These are phyloP conservation scores for Nemotelus nigrinus DNA, from an alignment of 2,888 invertebrate species.

Conservation along the genomic window DNA sequence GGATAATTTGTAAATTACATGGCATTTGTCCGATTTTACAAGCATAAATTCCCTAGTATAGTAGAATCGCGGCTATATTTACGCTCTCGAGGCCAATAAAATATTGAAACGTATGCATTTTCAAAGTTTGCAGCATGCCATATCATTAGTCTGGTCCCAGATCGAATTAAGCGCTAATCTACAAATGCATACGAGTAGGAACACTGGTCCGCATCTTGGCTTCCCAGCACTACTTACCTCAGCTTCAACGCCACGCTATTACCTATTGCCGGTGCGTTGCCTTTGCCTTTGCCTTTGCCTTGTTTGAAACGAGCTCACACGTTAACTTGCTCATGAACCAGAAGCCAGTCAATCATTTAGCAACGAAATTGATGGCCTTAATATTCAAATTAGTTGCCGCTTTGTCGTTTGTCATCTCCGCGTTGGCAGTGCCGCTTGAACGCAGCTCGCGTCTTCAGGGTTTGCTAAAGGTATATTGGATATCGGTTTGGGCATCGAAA, in stretches of 20 bases:
- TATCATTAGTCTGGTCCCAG: constrained; percentile 14
- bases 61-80: constrained; percentile 32
- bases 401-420: constrained; percentile 47
- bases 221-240: constrained; percentile 20
- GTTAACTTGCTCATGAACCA: constrained; percentile 42
- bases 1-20: constrained; percentile 48
- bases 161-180: constrained; percentile 11
- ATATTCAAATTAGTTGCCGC: constrained; percentile 49
- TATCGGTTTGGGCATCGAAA: too few relatives aligned
- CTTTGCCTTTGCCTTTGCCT: constrained; percentile 3
- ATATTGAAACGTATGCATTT: constrained; percentile 47
- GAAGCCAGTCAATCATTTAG: constrained; percentile 52
- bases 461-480: neutral
- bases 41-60: constrained; percentile 39
- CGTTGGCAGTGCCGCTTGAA: neutral
- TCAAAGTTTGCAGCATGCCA: constrained; percentile 1
- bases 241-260: constrained; percentile 28
- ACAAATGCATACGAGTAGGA: neutral
- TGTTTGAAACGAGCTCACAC: constrained; percentile 28
- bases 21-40: constrained; percentile 45
- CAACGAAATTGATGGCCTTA: constrained; percentile 50
- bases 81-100: constrained; percentile 42
- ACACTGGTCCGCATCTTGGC: constrained; percentile 1
- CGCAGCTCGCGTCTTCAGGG: neutral
- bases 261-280: constrained; percentile 8